A percentile compares a stretch with the other conserved stretches of the same genome.
Evolutionary conservation across 2,797 vertebrate genomes (phyloP).

Genomic region (Bradypus variegatus): DNA sequence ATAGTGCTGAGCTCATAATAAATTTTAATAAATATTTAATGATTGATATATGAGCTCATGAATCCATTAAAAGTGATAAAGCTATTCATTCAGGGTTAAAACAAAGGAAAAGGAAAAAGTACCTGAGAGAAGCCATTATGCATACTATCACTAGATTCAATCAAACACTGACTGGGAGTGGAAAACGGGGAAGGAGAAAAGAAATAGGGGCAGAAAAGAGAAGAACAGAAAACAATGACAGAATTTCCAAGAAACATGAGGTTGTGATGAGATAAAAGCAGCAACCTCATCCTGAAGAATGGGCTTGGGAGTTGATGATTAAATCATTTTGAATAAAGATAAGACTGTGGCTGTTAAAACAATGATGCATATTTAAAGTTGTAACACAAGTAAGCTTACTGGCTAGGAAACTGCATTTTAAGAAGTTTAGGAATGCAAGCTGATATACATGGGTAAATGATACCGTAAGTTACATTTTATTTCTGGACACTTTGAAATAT

Average conservation of each 20-base stretch:
- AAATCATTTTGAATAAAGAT: background rate
- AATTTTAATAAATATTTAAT: slow-evolving; percentile 34
- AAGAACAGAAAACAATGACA: background rate
- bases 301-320: background rate
- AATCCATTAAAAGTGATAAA: slow-evolving; percentile 25
- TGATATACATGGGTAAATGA: background rate
- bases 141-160: background rate
- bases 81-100: background rate
- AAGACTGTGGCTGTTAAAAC: background rate
- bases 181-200: background rate
- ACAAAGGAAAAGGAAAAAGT: background rate
- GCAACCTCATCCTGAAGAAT: background rate
- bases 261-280: rapidly evolving
- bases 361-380: background rate
- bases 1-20: background rate
- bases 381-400: background rate
- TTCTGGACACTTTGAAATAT: background rate
- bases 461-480: background rate
- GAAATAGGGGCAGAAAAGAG: too few species aligned
- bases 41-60: background rate
- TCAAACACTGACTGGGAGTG: background rate
- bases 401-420: background rate
- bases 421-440: background rate
- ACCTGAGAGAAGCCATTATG: background rate
- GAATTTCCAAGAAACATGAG: background rate